phyloP scores from a whole-genome alignment of 2,888 invertebrate genomes.

The Troilus luridus region DNA sequence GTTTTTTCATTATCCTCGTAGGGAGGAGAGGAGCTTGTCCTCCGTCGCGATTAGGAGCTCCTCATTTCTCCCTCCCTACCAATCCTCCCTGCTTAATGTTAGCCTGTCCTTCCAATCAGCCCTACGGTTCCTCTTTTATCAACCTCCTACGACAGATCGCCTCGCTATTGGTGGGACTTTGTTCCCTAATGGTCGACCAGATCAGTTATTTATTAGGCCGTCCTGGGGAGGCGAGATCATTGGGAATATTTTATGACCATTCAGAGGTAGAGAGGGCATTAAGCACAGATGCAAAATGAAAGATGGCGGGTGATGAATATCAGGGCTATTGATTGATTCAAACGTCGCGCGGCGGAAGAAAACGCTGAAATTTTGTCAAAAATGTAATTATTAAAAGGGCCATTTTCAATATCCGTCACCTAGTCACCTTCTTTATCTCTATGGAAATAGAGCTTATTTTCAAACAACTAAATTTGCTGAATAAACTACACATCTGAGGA shows the following conservation, averaged over 20 bases:
- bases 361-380: too few relatives aligned
- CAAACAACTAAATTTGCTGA: too few relatives aligned
- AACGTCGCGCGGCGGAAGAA: too few relatives aligned
- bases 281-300: not conserved
- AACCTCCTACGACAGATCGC: not conserved
- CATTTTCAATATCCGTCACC: too few relatives aligned
- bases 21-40: not conserved
- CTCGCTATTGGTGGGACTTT: not conserved
- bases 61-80: not conserved
- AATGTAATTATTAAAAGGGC: too few relatives aligned
- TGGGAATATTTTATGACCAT: not conserved
- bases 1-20: constrained; percentile 24
- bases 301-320: too few relatives aligned
- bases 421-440: too few relatives aligned
- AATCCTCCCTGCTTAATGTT: not conserved
- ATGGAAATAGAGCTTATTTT: too few relatives aligned
- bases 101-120: not conserved
- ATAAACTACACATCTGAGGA: too few relatives aligned
- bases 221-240: not conserved
- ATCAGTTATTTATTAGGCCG: not conserved
- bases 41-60: constrained; percentile 18
- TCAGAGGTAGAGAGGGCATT: not conserved
- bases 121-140: not conserved
- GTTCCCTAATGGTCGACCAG: not conserved
- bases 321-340: too few relatives aligned